phyloP scores from a whole-genome alignment of 2,888 invertebrate species.

The Drosophila austrosaltans region DNA sequence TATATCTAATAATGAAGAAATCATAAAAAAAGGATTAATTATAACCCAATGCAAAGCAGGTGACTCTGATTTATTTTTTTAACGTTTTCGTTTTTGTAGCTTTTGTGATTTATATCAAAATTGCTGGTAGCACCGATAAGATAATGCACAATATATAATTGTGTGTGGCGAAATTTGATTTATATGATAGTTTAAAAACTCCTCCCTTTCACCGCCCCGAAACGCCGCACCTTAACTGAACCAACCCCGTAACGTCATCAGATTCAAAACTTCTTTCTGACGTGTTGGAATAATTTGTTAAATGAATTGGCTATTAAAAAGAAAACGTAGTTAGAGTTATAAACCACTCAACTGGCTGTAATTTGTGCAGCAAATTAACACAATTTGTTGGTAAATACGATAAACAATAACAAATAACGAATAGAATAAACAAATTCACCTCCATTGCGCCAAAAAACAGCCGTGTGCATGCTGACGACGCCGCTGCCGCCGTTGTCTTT shows the following conservation, averaged over 20 bases:
- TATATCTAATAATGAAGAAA: conserved; percentile 86
- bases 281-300: background rate
- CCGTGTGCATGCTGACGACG: conserved; percentile 81
- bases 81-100: conserved; percentile 9
- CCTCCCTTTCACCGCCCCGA: conserved; percentile 44
- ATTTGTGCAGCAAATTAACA: conserved; percentile 46
- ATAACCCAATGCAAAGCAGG: conserved; percentile 11
- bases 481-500: conserved; percentile 8
- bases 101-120: conserved; percentile 58
- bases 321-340: background rate
- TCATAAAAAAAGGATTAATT: conserved; percentile 13
- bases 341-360: background rate
- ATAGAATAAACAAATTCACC: conserved; percentile 62
- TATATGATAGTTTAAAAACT: conserved; percentile 71
- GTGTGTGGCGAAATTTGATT: conserved; percentile 55
- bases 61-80: conserved; percentile 11
- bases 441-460: conserved; percentile 83
- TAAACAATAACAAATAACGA: conserved; percentile 24
- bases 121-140: conserved; percentile 53
- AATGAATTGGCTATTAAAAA: background rate
- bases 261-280: conserved; percentile 22
- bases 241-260: conserved; percentile 33
- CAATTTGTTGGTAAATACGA: conserved; percentile 26
- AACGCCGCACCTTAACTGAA: background rate
- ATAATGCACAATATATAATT: conserved; percentile 43